A percentile compares a stretch with the other conserved stretches of the same genome.
These are phyloP conservation scores for Julus scanicus DNA, from an alignment of 2,888 invertebrate species.

Conservation along the genomic window DNA sequence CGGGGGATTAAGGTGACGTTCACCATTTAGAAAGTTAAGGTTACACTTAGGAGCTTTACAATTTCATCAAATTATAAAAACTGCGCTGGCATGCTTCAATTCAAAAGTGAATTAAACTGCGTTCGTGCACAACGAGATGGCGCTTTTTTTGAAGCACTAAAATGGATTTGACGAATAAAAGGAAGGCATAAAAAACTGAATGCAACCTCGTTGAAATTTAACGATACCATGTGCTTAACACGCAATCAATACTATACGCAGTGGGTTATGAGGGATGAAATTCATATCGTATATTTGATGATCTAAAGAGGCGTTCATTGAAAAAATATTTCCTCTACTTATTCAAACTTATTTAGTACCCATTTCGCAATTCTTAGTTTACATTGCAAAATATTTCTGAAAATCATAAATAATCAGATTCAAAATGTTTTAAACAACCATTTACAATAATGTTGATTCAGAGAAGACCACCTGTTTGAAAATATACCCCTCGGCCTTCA, in stretches of 20 bases:
- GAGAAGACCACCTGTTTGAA: neutral
- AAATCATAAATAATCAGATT: too few species aligned
- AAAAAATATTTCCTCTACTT: too few species aligned
- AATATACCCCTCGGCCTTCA: neutral
- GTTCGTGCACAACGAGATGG: slow-evolving; percentile 1
- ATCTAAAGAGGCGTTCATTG: too few species aligned
- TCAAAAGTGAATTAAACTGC: slow-evolving; percentile 40
- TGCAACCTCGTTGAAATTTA: slow-evolving; percentile 43
- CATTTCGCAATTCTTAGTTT: too few species aligned
- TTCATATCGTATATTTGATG: too few species aligned
- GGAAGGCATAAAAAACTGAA: neutral
- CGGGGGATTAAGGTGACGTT: slow-evolving; percentile 31
- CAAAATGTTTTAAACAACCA: too few species aligned
- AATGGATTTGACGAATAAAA: slow-evolving; percentile 6
- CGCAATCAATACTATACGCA: slow-evolving; percentile 1
- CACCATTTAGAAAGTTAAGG: slow-evolving; percentile 45
- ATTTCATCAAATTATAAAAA: slow-evolving; percentile 26
- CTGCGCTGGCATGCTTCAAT: slow-evolving; percentile 6
- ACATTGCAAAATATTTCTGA: too few species aligned
- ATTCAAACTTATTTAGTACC: too few species aligned
- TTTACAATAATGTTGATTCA: too few species aligned
- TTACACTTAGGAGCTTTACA: slow-evolving; percentile 26
- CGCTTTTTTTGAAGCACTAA: neutral
- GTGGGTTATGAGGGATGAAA: neutral
- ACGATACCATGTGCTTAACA: neutral